Evolutionary conservation across 2,797 vertebrate genomes (phyloP).

Genomic region (Cyprinodon diabolis): DNA sequence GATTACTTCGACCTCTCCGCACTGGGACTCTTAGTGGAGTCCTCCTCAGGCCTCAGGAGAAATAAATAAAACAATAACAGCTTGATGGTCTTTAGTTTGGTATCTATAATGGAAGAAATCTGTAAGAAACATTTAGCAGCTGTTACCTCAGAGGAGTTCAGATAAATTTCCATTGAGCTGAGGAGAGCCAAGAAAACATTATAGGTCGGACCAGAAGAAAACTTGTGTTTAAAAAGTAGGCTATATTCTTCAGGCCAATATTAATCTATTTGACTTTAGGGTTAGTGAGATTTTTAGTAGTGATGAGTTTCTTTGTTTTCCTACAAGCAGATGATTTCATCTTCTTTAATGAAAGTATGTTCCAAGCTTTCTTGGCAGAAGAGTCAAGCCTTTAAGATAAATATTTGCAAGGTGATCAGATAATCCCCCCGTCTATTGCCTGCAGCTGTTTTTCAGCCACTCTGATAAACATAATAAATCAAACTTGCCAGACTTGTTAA

Average conservation of each 20-base stretch:
- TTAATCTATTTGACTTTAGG: slow-evolving; percentile 5
- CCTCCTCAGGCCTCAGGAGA: slow-evolving; percentile 53
- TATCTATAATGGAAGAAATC: slow-evolving; percentile 35
- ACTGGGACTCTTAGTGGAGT: slow-evolving; percentile 61
- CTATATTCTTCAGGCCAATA: slow-evolving; percentile 15
- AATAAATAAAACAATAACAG: slow-evolving; percentile 64
- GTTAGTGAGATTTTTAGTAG: slow-evolving; percentile 42
- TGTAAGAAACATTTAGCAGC: slow-evolving; percentile 22
- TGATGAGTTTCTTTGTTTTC: slow-evolving; percentile 2
- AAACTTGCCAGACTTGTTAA: not conserved
- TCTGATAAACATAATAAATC: not conserved
- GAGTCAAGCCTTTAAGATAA: not conserved
- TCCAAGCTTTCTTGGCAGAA: not conserved
- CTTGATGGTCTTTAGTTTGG: slow-evolving; percentile 48
- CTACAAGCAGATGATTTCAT: not conserved
- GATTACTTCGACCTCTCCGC: slow-evolving; percentile 73
- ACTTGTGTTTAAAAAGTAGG: not conserved
- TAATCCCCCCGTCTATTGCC: slow-evolving; percentile 5
- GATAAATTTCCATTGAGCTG: slow-evolving; percentile 17
- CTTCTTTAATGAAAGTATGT: not conserved
- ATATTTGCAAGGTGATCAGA: slow-evolving; percentile 8
- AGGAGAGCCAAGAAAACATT: slow-evolving; percentile 3
- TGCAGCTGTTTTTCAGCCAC: slow-evolving; percentile 9
- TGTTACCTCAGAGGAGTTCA: slow-evolving; percentile 14
- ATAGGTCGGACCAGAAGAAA: not conserved